A percentile compares a stretch with the other conserved stretches of the same genome.
Conservation (phyloP, 2,797 vertebrate genomes). For the Epinephelus awoara region DNA sequence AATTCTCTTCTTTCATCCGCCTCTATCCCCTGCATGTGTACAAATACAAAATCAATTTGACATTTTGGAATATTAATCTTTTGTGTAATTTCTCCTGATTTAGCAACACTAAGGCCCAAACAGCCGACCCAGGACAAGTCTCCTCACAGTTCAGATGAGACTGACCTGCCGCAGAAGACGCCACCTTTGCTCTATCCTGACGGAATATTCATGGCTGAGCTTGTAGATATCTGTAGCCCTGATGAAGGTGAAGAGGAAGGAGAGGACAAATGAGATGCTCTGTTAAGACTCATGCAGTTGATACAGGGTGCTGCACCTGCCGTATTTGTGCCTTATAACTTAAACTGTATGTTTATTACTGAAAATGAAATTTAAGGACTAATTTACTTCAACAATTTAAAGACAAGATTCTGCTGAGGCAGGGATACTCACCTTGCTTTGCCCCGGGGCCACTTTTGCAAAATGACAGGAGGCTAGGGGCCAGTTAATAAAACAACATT, state of each 20-base stretch:
- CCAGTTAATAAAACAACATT: no score
- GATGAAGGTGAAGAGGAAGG: constrained; percentile 67
- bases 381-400: not conserved
- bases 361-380: not conserved
- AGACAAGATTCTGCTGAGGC: not conserved
- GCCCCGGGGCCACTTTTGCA: no score
- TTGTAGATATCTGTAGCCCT: constrained; percentile 69
- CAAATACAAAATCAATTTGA: not conserved
- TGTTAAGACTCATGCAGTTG: not conserved
- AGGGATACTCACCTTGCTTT: not conserved
- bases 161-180: constrained; percentile 20
- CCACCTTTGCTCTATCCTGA: constrained; percentile 48
- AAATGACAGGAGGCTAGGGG: no score
- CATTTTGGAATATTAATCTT: not conserved
- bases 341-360: not conserved
- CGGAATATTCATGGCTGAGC: constrained; percentile 68
- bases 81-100: constrained; percentile 22
- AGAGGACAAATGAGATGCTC: constrained; percentile 9
- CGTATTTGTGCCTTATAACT: constrained; percentile 14
- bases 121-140: constrained; percentile 57
- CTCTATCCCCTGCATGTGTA: not conserved
- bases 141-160: constrained; percentile 17
- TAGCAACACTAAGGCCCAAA: constrained; percentile 73
- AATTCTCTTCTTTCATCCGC: not conserved
- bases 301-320: not conserved